Conservation (phyloP, 2,113 vertebrate genomes). For the Otis tarda region DNA sequence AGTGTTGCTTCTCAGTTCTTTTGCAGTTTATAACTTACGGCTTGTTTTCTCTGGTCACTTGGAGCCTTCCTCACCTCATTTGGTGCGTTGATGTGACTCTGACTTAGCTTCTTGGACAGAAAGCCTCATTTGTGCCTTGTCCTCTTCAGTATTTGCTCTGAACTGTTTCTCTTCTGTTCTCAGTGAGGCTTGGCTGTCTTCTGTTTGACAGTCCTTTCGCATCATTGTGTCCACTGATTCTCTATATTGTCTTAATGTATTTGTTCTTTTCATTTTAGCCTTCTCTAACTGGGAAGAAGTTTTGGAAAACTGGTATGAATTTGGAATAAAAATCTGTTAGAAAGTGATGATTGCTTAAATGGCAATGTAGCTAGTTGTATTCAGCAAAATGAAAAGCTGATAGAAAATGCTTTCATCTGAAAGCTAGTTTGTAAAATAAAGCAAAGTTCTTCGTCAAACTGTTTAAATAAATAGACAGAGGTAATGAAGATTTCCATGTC, state of each 20-base stretch:
- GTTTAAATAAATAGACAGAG: background rate
- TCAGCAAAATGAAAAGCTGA: background rate
- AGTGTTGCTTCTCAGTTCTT: background rate
- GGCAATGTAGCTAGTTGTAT: background rate
- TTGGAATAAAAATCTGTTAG: background rate
- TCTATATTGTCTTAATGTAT: background rate
- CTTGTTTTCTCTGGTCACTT: background rate
- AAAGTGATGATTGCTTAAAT: background rate
- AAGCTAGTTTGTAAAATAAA: background rate
- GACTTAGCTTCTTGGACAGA: background rate
- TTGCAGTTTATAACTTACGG: background rate
- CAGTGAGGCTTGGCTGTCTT: background rate
- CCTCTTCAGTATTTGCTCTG: background rate
- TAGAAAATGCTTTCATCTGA: background rate
- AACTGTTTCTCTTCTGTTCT: background rate
- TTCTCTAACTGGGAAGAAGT: background rate
- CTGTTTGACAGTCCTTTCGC: background rate
- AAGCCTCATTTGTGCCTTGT: background rate
- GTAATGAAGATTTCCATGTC: accelerated
- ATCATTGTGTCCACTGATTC: background rate
- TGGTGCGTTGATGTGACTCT: background rate
- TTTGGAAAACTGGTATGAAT: background rate
- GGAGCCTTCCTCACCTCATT: background rate
- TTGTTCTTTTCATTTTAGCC: background rate
- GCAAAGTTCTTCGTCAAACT: background rate